Percentiles rank a stretch among this genome's conserved stretches.
phyloP scores from a whole-genome alignment of 2,888 invertebrate species.

The Hirudinaria manillensis region DNA sequence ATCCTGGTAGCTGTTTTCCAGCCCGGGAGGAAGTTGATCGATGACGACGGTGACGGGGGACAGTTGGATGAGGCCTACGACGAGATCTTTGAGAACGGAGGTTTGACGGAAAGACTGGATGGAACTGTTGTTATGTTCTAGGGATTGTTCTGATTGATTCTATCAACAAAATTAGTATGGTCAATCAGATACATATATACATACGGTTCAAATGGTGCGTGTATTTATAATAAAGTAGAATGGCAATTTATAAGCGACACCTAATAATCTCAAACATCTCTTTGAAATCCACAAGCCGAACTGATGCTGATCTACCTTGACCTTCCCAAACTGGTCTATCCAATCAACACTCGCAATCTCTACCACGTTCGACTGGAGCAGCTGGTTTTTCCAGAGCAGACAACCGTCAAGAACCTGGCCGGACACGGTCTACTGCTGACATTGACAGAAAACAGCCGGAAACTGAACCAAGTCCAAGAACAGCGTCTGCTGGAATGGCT shows the following conservation, averaged over 20 bases:
- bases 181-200: too few relatives aligned
- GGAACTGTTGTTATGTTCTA: neutral
- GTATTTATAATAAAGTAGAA: too few relatives aligned
- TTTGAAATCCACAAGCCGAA: slow-evolving; percentile 31
- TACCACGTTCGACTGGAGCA: slow-evolving; percentile 35
- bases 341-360: slow-evolving; percentile 31
- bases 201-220: too few relatives aligned
- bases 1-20: slow-evolving; percentile 35
- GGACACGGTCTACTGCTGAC: slow-evolving; percentile 10
- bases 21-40: slow-evolving; percentile 36
- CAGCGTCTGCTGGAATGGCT: slow-evolving; percentile 14
- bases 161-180: too few relatives aligned
- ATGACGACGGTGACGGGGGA: slow-evolving; percentile 35
- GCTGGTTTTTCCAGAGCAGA: slow-evolving; percentile 35
- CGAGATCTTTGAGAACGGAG: slow-evolving; percentile 32
- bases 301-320: slow-evolving; percentile 34
- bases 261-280: too few relatives aligned
- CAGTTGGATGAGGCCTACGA: slow-evolving; percentile 37
- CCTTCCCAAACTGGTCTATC: slow-evolving; percentile 35
- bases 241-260: too few relatives aligned
- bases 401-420: slow-evolving; percentile 29
- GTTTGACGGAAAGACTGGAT: slow-evolving; percentile 1
- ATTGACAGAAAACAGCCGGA: neutral
- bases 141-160: too few relatives aligned
- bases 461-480: slow-evolving; percentile 8